Base-by-base conservation (phyloP, 2,888 invertebrate genomes). In the Dasysyrphus tricinctus region DNA sequence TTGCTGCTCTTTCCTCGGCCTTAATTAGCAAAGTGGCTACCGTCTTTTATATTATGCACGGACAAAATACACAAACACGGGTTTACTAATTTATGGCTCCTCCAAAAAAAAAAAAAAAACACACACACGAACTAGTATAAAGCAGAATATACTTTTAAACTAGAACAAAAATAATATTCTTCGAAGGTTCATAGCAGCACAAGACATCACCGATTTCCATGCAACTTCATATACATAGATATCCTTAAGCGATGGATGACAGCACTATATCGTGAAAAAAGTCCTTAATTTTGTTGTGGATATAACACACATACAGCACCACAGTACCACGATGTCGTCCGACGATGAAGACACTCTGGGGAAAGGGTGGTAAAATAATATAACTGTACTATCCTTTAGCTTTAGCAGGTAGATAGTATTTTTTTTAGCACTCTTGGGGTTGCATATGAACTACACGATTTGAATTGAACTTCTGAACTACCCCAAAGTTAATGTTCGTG, bases 401-500 rank as follows among this genome's bases (percentile, higher is more conserved):
- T 16, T 6, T 11, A 57, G 11, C 56, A n/a, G 34, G n/a, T 34
- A 34, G 3, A 16, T 44, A 9, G 47, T 47, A 47, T 47, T 3
- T 16, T 3, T 16, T 47, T 16, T 16, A 47, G 5, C 19, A 19
- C 49, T 49, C 49, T 49, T 16, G 37, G 49, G 42, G 42, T 72
- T 1, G 39, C 70, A 37, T 34, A 19, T 16, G 12, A 5, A 5
- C 5, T 6, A 1, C 1, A 14, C 19, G 49, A 67, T 47, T 80
- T 51, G 70, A 74, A 56, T 67, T 76, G 54, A 54, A 44, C 70
- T 63, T 47, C 56, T 49, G 57, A 39, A 73, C 67, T 74, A 82
- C 73, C 82, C 67, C 67, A 77, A 61, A 85, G 80, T 80, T 59
- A 80, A 80, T 76, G 72, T 80, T 80, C 78, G 67, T 78, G 34